phyloP scores from a whole-genome alignment of 1,140 invertebrate species.

The Antheraea mylitta region DNA sequence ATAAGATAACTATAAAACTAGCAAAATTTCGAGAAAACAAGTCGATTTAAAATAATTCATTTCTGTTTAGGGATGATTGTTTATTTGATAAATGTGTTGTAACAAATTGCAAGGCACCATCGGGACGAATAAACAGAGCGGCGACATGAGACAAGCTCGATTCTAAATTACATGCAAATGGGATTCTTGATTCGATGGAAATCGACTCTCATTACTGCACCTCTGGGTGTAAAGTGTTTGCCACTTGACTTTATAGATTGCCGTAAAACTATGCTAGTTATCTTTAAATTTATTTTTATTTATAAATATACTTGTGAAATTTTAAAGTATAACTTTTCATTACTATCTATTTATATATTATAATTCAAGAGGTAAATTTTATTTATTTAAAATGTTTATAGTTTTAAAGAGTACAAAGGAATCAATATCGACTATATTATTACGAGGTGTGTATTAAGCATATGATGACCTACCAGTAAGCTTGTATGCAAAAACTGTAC shows the following conservation, averaged over 20 bases:
- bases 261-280: not conserved
- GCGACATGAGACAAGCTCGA: not conserved
- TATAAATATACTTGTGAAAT: not conserved
- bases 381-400: too few relatives aligned
- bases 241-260: not conserved
- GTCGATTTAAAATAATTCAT: not conserved
- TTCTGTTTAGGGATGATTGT: not conserved
- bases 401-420: too few relatives aligned
- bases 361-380: too few relatives aligned
- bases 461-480: too few relatives aligned
- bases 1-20: not conserved
- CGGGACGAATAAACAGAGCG: not conserved
- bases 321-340: too few relatives aligned
- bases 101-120: not conserved
- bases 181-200: slow-evolving; percentile 16
- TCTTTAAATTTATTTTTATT: not conserved
- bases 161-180: slow-evolving; percentile 19
- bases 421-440: too few relatives aligned
- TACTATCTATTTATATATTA: too few relatives aligned
- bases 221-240: slow-evolving; percentile 8
- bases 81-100: not conserved
- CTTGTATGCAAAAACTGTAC: too few relatives aligned
- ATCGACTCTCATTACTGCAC: slow-evolving; percentile 2
- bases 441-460: too few relatives aligned
- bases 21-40: not conserved